These are phyloP conservation scores for Himalopsyche tibetana DNA, from an alignment of 2,888 invertebrate genomes.

Conservation along the genomic window DNA sequence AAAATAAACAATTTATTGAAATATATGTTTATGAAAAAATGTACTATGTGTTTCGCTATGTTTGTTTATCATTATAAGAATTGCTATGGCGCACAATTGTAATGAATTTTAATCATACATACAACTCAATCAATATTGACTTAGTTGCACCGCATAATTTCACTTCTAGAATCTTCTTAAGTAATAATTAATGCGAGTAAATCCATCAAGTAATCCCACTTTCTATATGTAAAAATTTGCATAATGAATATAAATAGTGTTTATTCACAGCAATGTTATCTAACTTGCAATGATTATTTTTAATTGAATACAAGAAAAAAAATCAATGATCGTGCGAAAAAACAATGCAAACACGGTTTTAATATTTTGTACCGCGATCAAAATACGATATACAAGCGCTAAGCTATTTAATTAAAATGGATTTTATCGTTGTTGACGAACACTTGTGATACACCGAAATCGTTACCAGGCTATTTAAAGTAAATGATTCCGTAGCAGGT, in stretches of 20 bases:
- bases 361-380: background rate
- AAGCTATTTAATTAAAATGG: background rate
- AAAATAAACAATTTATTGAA: no score
- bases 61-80: no score
- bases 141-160: background rate
- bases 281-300: background rate
- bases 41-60: no score
- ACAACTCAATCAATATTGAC: no score
- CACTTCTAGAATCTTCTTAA: slow-evolving; percentile 10
- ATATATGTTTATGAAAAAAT: no score
- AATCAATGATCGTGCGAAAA: slow-evolving; percentile 15
- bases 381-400: background rate
- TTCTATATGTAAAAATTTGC: background rate
- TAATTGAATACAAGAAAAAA: background rate
- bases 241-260: background rate
- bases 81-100: no score
- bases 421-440: no score
- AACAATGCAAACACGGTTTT: background rate
- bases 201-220: background rate
- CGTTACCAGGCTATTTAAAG: no score
- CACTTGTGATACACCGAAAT: no score
- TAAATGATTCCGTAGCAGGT: no score
- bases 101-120: no score
- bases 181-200: background rate
- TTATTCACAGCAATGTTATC: background rate